These are phyloP conservation scores for Hystrix brachyura DNA, from an alignment of 2,113 vertebrate genomes.

Conservation along the genomic window DNA sequence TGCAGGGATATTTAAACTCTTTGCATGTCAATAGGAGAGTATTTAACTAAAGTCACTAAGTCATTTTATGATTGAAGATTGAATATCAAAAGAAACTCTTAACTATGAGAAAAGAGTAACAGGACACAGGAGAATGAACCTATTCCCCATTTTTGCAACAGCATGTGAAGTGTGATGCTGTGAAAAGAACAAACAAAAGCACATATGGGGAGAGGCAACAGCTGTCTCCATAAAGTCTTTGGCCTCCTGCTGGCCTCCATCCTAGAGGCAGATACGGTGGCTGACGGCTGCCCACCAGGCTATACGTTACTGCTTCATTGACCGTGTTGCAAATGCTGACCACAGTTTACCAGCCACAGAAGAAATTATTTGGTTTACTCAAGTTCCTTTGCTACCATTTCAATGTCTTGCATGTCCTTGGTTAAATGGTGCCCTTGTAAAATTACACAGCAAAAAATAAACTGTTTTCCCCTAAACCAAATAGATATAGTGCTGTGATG, in stretches of 20 bases:
- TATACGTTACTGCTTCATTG: slow-evolving; percentile 81
- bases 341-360: slow-evolving; percentile 80
- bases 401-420: slow-evolving; percentile 81
- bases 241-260: slow-evolving; percentile 78
- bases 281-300: slow-evolving; percentile 78
- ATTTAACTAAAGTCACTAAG: slow-evolving; percentile 82
- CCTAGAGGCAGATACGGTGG: slow-evolving; percentile 70
- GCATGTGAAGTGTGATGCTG: slow-evolving; percentile 51
- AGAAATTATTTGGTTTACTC: slow-evolving; percentile 82
- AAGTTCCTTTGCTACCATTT: slow-evolving; percentile 79
- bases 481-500: slow-evolving; percentile 86
- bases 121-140: slow-evolving; percentile 65
- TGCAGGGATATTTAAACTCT: slow-evolving; percentile 78
- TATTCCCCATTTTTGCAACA: slow-evolving; percentile 68
- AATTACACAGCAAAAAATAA: slow-evolving; percentile 84
- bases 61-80: slow-evolving; percentile 13
- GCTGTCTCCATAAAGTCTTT: slow-evolving; percentile 78
- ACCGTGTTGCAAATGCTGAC: slow-evolving; percentile 80
- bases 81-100: neutral
- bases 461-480: slow-evolving; percentile 88
- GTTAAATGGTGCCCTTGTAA: slow-evolving; percentile 85
- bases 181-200: slow-evolving; percentile 71
- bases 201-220: slow-evolving; percentile 72
- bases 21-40: slow-evolving; percentile 76
- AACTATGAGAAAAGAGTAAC: slow-evolving; percentile 54